Evolutionary conservation across 2,888 invertebrate genomes (phyloP).

Genomic region (Phalera bucephala): DNA sequence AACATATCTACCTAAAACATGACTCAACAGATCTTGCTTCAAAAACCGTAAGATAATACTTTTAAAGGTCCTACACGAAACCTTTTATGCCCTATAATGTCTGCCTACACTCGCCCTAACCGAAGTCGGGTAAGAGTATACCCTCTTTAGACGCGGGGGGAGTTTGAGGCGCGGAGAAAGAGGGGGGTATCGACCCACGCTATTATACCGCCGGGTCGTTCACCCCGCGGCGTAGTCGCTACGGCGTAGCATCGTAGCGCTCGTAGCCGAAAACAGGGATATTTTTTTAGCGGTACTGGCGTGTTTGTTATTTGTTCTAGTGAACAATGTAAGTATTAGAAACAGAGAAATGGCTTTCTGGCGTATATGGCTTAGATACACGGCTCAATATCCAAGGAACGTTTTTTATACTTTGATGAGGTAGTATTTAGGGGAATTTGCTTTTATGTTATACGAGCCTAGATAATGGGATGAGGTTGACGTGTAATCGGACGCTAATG

Average conservation of each 20-base stretch:
- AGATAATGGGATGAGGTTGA: too few relatives aligned
- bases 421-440: too few relatives aligned
- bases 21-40: neutral
- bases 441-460: too few relatives aligned
- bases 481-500: too few relatives aligned
- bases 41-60: conserved; percentile 25
- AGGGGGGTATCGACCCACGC: conserved; percentile 70
- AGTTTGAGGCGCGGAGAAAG: conserved; percentile 26
- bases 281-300: conserved; percentile 37
- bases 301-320: conserved; percentile 45
- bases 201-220: conserved; percentile 65
- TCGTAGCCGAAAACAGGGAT: conserved; percentile 38
- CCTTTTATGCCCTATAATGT: conserved; percentile 48
- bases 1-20: neutral
- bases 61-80: conserved; percentile 41
- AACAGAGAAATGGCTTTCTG: conserved; percentile 21
- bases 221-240: conserved; percentile 52
- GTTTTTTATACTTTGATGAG: conserved; percentile 20
- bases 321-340: conserved; percentile 42
- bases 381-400: conserved; percentile 24
- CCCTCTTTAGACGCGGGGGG: conserved; percentile 41
- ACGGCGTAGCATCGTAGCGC: conserved; percentile 48
- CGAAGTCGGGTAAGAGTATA: conserved; percentile 43
- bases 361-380: conserved; percentile 28
- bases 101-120: conserved; percentile 55